A percentile compares a stretch with the other conserved stretches of the same genome.
These are phyloP conservation scores for Formica selysi DNA, from an alignment of 1,140 invertebrate species.

Conservation along the genomic window DNA sequence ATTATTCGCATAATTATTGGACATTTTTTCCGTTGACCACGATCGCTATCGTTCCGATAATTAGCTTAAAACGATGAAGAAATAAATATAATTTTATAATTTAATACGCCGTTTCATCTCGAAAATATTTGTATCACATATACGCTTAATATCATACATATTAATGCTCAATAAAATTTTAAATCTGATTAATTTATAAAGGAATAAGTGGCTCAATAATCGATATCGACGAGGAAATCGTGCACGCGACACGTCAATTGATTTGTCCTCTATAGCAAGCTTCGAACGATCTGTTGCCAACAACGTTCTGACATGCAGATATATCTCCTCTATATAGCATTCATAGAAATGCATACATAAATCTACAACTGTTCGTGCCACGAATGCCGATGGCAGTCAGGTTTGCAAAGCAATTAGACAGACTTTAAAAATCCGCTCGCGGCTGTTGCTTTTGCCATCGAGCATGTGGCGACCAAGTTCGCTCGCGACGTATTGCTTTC, in stretches of 20 bases:
- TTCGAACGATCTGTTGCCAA: conserved; percentile 29
- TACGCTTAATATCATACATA: not conserved
- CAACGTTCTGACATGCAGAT: conserved; percentile 23
- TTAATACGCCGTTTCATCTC: not conserved
- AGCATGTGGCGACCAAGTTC: no score
- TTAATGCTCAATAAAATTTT: conserved; percentile 4
- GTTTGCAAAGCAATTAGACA: conserved; percentile 15
- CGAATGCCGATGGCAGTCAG: conserved; percentile 21
- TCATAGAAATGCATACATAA: conserved; percentile 34
- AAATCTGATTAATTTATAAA: not conserved
- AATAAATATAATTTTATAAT: conserved; percentile 23
- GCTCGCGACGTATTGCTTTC: not conserved
- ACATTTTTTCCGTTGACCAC: not conserved
- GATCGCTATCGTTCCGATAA: conserved; percentile 40
- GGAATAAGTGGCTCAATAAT: not conserved
- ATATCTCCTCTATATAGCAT: not conserved
- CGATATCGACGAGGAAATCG: conserved; percentile 27
- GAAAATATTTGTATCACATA: not conserved
- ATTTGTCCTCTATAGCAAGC: conserved; percentile 5
- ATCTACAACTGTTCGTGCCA: conserved; percentile 35
- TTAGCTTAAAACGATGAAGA: not conserved
- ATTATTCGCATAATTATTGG: conserved; percentile 44
- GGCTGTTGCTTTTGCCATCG: not conserved
- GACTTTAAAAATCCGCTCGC: not conserved
- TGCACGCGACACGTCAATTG: conserved; percentile 13